These are phyloP conservation scores for Rutilus rutilus DNA, from an alignment of 2,113 vertebrate genomes.

Conservation along the genomic window DNA sequence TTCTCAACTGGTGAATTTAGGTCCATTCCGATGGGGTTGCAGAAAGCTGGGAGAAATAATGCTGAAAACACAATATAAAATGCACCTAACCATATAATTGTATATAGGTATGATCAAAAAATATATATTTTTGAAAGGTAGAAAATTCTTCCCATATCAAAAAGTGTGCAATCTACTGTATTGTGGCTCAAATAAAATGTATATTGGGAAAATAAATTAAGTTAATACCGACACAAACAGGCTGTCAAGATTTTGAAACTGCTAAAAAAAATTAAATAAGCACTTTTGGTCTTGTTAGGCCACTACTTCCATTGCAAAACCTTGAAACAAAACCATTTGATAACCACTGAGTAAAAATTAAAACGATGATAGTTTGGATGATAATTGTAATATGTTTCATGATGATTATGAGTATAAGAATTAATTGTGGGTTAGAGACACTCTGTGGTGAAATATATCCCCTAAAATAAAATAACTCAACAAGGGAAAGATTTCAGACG, in stretches of 20 bases:
- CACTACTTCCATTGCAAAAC: neutral
- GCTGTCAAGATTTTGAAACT: neutral
- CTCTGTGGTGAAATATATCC: neutral
- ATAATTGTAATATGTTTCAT: neutral
- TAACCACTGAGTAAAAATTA: neutral
- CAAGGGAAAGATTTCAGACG: slow-evolving; percentile 8
- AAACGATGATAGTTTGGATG: neutral
- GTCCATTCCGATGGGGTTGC: neutral
- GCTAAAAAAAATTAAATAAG: too few species aligned
- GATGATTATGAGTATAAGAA: neutral
- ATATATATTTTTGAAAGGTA: neutral
- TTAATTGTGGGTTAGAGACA: neutral
- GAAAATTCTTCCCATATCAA: neutral
- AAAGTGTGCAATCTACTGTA: neutral
- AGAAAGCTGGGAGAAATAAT: neutral
- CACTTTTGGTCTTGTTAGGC: neutral
- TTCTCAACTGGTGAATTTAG: neutral
- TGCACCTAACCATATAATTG: neutral
- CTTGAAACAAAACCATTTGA: neutral
- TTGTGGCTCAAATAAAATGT: neutral
- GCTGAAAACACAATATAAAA: neutral
- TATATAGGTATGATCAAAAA: neutral
- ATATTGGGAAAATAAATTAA: neutral
- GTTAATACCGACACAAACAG: neutral
- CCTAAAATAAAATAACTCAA: neutral